A percentile compares a stretch with the other conserved stretches of the same genome.
Conservation (phyloP, 1,140 invertebrate genomes). For the Bombus picipes region DNA sequence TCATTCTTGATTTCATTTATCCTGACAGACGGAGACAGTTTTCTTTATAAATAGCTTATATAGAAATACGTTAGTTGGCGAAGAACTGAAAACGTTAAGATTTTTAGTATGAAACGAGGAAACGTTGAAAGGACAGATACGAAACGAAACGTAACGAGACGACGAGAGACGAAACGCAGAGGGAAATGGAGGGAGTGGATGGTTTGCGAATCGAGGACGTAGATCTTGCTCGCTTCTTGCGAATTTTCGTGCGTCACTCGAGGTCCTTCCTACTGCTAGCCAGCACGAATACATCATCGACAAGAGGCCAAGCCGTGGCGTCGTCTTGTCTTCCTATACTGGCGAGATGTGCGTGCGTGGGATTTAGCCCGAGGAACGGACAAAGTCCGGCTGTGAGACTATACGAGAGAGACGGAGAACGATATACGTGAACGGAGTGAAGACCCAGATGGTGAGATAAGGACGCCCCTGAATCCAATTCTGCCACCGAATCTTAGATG, state of each 20-base stretch:
- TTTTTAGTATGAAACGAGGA: not conserved
- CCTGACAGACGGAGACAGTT: no score
- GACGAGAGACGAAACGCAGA: not conserved
- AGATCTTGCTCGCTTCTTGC: not conserved
- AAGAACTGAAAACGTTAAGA: not conserved
- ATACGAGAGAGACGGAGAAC: slow-evolving; percentile 9
- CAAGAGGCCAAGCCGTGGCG: slow-evolving; percentile 42
- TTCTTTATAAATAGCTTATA: no score
- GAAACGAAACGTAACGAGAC: not conserved
- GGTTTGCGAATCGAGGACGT: not conserved
- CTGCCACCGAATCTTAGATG: slow-evolving; percentile 63
- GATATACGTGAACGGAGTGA: slow-evolving; percentile 25
- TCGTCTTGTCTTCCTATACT: slow-evolving; percentile 63
- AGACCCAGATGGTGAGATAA: slow-evolving; percentile 58
- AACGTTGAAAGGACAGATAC: no score
- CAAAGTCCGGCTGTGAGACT: slow-evolving; percentile 5
- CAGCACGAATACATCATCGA: slow-evolving; percentile 36
- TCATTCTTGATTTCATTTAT: no score
- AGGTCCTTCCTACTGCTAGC: slow-evolving; percentile 43
- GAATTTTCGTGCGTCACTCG: slow-evolving; percentile 28
- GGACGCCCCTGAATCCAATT: slow-evolving; percentile 60
- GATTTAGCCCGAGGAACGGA: slow-evolving; percentile 24
- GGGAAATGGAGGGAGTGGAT: not conserved
- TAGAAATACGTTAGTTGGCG: no score
- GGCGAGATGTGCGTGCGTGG: slow-evolving; percentile 44